Percentiles rank a stretch among this genome's conserved stretches.
Evolutionary conservation across 53 echinoderm and acorn worm genomes (phyloP).

Genomic region (Paelopatides confundens): DNA sequence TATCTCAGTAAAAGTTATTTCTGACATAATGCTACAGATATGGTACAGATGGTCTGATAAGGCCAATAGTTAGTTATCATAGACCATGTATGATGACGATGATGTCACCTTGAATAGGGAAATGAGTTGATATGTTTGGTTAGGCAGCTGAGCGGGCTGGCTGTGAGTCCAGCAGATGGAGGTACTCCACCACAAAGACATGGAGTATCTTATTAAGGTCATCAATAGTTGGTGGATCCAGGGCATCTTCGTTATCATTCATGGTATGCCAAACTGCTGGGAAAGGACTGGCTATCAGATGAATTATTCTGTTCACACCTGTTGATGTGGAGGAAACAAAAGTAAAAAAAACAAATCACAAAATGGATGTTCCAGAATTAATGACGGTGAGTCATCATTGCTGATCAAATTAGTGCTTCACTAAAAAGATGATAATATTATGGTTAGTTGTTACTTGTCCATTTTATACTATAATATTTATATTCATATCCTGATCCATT

Average conservation of each 20-base stretch:
- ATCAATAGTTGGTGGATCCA: constrained; percentile 75
- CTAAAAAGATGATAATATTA: too few species aligned
- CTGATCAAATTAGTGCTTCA: too few species aligned
- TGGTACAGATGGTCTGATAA: too few species aligned
- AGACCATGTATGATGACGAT: too few species aligned
- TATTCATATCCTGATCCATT: too few species aligned
- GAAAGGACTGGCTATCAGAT: constrained; percentile 84
- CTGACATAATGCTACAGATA: too few species aligned
- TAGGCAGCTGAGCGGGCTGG: not conserved
- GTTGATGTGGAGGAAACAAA: not conserved
- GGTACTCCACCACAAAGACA: constrained; percentile 85
- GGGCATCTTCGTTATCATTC: constrained; percentile 61
- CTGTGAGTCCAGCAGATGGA: constrained; percentile 62
- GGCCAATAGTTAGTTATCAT: too few species aligned
- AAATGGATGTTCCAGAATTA: not conserved
- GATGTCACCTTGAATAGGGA: not conserved
- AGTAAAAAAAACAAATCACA: not conserved
- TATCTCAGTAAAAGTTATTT: too few species aligned
- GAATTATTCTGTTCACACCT: constrained; percentile 71
- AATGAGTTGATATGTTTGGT: not conserved
- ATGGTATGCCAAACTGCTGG: constrained; percentile 80
- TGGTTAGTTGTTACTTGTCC: too few species aligned
- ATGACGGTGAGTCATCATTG: too few species aligned
- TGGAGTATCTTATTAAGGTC: constrained; percentile 93
- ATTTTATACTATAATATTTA: too few species aligned